Percentiles rank a stretch among this genome's conserved stretches.
These are phyloP conservation scores for Crocodylus rhombifer DNA, from an alignment of 2,797 vertebrate genomes.

Conservation along the genomic window DNA sequence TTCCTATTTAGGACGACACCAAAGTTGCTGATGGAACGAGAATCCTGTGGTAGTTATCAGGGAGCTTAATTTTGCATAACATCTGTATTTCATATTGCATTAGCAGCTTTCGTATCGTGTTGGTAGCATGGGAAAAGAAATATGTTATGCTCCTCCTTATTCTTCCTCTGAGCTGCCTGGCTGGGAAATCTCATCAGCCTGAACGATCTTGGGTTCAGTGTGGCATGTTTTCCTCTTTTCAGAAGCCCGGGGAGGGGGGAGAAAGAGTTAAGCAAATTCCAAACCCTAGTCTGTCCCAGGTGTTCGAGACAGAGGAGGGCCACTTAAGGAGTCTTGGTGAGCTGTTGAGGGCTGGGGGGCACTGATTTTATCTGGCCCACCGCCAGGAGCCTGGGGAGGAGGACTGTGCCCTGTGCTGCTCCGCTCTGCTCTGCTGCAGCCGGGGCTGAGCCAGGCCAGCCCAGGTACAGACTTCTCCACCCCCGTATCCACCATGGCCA, in stretches of 20 bases:
- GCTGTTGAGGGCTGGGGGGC: no score
- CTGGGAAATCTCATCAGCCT: constrained; percentile 32
- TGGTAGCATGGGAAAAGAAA: constrained; percentile 35
- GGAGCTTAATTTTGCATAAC: constrained; percentile 23
- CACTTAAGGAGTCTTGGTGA: no score
- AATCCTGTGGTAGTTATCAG: constrained; percentile 45
- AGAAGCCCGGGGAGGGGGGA: not conserved
- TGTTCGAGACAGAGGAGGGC: no score
- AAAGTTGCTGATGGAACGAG: constrained; percentile 43
- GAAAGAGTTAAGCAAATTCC: not conserved
- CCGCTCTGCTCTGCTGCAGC: no score
- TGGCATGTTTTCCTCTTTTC: constrained; percentile 34
- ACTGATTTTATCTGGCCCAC: no score
- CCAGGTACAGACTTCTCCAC: no score
- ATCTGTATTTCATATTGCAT: constrained; percentile 51
- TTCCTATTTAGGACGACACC: constrained; percentile 50
- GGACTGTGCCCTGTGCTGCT: no score
- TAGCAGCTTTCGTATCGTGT: constrained; percentile 43
- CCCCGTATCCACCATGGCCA: no score
- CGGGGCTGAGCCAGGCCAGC: no score
- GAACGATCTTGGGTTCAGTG: constrained; percentile 40
- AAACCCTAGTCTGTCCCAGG: no score
- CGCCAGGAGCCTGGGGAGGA: no score
- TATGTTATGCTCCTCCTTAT: not conserved
- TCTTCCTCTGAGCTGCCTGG: constrained; percentile 31